These are phyloP conservation scores for Colletes gigas DNA, from an alignment of 1,140 invertebrate genomes.

Conservation along the genomic window DNA sequence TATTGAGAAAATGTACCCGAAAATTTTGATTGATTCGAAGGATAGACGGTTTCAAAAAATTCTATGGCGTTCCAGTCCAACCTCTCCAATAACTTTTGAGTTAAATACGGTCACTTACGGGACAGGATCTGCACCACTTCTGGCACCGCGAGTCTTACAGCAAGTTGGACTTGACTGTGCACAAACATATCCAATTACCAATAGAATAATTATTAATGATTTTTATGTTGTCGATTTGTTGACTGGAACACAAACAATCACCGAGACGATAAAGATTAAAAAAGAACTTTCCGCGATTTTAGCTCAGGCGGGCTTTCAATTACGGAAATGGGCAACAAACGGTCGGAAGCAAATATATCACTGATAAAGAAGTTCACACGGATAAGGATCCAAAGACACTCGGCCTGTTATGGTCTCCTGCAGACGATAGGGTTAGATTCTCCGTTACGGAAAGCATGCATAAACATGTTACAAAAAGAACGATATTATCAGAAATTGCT, in stretches of 20 bases:
- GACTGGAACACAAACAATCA: not conserved
- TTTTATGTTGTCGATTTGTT: conserved; percentile 19
- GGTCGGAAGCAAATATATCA: not conserved
- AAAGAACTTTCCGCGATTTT: not conserved
- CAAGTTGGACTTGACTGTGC: not conserved
- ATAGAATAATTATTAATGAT: not conserved
- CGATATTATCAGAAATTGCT: not conserved
- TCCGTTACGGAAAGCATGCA: accelerated
- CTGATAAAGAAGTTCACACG: too few species aligned
- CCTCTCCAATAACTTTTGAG: not conserved
- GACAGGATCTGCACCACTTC: not conserved
- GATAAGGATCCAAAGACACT: not conserved
- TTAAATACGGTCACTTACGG: not conserved
- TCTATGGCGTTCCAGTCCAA: not conserved
- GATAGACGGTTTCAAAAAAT: not conserved
- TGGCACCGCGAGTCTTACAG: not conserved
- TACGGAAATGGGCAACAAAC: not conserved
- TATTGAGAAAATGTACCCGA: not conserved
- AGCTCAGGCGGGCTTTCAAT: not conserved
- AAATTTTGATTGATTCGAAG: not conserved
- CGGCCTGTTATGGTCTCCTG: not conserved
- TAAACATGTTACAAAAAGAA: not conserved
- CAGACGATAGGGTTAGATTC: not conserved
- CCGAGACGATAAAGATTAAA: not conserved
- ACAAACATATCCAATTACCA: accelerated